Evolutionary conservation across 2,113 vertebrate species (phyloP).

Genomic region (Sapajus apella): DNA sequence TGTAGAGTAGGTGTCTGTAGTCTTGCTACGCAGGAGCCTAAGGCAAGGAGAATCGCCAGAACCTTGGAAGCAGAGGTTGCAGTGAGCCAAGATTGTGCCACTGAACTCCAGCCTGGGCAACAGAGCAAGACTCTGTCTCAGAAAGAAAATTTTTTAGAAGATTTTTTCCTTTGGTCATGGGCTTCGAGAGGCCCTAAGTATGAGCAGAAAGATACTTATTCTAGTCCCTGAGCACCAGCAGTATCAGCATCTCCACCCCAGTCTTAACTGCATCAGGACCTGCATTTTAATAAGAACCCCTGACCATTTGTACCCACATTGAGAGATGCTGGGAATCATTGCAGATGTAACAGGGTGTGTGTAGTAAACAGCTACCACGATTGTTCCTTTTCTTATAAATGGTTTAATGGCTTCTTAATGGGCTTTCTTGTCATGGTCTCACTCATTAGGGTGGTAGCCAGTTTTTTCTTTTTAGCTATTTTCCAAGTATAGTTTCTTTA

Average conservation of each 20-base stretch:
- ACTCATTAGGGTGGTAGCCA: not conserved
- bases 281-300: not conserved
- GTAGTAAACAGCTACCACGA: not conserved
- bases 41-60: too few relatives aligned
- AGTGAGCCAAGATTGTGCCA: too few relatives aligned
- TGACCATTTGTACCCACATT: not conserved
- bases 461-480: not conserved
- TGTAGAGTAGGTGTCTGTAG: too few relatives aligned
- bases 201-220: not conserved
- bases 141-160: not conserved
- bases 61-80: too few relatives aligned
- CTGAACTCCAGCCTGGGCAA: too few relatives aligned
- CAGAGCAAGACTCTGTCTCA: too few relatives aligned
- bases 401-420: not conserved
- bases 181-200: not conserved
- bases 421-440: not conserved
- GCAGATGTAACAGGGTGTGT: not conserved
- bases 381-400: not conserved
- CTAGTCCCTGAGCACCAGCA: not conserved
- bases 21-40: too few relatives aligned
- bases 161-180: not conserved
- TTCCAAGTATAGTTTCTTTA: not conserved
- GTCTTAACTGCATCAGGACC: not conserved
- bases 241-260: not conserved
- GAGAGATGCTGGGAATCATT: not conserved